Percentiles rank a stretch among this genome's conserved stretches.
phyloP scores from a whole-genome alignment of 2,797 vertebrate species.

The Alcedo atthis region DNA sequence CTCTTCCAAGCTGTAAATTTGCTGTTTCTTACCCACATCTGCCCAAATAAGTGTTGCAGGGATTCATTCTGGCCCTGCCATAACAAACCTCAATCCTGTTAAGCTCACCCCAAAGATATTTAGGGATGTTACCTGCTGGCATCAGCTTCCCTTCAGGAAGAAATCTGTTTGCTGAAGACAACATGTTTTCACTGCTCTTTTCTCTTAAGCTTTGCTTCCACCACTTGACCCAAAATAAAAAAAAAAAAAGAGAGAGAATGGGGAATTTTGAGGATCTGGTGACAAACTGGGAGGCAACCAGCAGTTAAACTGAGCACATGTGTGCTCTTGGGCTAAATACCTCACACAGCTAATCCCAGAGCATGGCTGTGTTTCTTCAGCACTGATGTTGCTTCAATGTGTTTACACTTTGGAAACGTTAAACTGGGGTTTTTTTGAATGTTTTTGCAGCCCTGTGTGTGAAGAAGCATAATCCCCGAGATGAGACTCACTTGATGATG shows the following conservation, averaged over 20 bases:
- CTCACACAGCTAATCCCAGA: not conserved
- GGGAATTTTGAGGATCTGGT: not conserved
- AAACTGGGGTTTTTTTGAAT: not conserved
- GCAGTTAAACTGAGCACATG: not conserved
- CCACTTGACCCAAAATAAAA: conserved; percentile 78
- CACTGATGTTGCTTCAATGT: not conserved
- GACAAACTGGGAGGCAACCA: not conserved
- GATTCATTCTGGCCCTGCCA: not conserved
- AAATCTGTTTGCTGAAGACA: conserved; percentile 81
- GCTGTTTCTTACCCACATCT: not conserved
- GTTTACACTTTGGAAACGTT: not conserved
- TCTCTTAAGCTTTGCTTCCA: conserved; percentile 89
- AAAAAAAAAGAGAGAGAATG: not conserved
- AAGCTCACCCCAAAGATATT: not conserved
- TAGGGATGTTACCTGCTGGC: conserved; percentile 80
- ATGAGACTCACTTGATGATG: not conserved
- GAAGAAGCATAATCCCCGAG: not conserved
- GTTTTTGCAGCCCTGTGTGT: not conserved
- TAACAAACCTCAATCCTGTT: not conserved
- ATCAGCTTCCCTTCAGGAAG: conserved; percentile 87
- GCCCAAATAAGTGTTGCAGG: not conserved
- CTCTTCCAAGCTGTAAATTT: not conserved
- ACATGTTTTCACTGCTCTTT: conserved; percentile 85
- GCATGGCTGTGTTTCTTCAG: not conserved
- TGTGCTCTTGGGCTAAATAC: not conserved